A percentile compares a stretch with the other conserved stretches of the same genome.
These are phyloP conservation scores for Bubo scandiacus DNA, from an alignment of 2,113 vertebrate species.

Conservation along the genomic window DNA sequence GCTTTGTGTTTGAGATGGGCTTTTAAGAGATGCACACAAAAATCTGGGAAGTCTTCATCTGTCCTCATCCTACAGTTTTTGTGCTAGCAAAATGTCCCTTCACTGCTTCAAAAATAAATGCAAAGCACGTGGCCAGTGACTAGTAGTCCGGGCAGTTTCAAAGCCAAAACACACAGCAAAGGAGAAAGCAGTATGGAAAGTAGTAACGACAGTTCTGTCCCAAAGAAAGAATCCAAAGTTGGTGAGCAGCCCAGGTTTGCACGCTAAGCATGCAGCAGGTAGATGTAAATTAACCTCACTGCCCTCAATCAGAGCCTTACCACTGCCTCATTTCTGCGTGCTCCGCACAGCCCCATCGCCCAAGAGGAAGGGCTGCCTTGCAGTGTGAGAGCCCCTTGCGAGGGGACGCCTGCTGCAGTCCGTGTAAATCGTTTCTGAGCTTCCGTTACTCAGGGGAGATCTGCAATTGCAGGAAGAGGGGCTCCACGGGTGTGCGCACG, in stretches of 20 bases:
- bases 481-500: rapidly evolving
- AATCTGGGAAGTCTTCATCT: not conserved
- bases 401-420: not conserved
- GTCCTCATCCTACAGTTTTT: not conserved
- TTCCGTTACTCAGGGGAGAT: not conserved
- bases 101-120: not conserved
- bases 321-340: not conserved
- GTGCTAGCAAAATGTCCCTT: not conserved
- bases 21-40: not conserved
- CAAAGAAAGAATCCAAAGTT: rapidly evolving
- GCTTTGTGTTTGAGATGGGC: not conserved
- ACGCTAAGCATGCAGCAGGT: not conserved
- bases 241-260: not conserved
- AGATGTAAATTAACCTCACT: not conserved
- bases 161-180: not conserved
- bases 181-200: not conserved
- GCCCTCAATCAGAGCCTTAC: not conserved
- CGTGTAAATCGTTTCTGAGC: not conserved
- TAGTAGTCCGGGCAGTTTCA: not conserved
- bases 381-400: not conserved
- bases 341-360: not conserved
- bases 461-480: not conserved
- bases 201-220: not conserved
- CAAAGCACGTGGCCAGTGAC: not conserved
- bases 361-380: too few species aligned